Evolutionary conservation across 30 jellyfish, hydroid and myxozoan species (phyloP), one percentile per base, ranked within the genome.

Genomic region (Sanderia malayensis): DNA sequence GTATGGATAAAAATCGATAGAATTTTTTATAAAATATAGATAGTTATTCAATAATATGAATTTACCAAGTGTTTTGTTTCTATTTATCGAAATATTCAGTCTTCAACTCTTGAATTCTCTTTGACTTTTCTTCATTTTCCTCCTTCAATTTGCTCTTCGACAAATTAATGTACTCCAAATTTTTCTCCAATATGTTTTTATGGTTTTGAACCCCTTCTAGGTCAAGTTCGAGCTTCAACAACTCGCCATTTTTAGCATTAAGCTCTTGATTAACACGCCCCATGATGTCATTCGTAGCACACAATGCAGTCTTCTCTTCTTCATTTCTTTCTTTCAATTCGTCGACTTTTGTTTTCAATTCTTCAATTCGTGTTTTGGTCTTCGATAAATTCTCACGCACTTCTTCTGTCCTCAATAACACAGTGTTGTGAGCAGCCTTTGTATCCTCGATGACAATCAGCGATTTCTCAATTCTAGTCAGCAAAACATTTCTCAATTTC

Each of bases 191-290:
- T 76, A 64, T 78, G 18, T 78, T 69, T 52, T 78, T 78, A 25
- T 34, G 70, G 46, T 57, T 78, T 28, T 78, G 67, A 15, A 78
- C 53, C 33, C 66, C 89, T 70, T 78, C 89, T 23, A 65, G 31
- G 27, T 67, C 69, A 0, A 66, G 76, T 34, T 78, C 89, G 31
- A 78, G 27, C 29, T 58, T 70, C 75, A 78, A 61, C 59, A 78
- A 27, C 31, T 58, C 46, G 11, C 89, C 89, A 18, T 78, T 78
- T 37, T 78, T 78, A 15, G 66, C 81, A 53, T 78, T 78, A 1
- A 78, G 74, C 49, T 78, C 89, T 31, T 78, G 82, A 26, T 76
- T 66, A 4, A 78, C 89, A 44, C 23, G 65, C 61, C 66, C 89
- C 89, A 78, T 46, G 68, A 63, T 46, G 20, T 47, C 78, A 34